A percentile compares a stretch with the other conserved stretches of the same genome.
These are phyloP conservation scores for Toxotes lorentzi DNA, from an alignment of 2,797 vertebrate genomes.

Conservation along the genomic window DNA sequence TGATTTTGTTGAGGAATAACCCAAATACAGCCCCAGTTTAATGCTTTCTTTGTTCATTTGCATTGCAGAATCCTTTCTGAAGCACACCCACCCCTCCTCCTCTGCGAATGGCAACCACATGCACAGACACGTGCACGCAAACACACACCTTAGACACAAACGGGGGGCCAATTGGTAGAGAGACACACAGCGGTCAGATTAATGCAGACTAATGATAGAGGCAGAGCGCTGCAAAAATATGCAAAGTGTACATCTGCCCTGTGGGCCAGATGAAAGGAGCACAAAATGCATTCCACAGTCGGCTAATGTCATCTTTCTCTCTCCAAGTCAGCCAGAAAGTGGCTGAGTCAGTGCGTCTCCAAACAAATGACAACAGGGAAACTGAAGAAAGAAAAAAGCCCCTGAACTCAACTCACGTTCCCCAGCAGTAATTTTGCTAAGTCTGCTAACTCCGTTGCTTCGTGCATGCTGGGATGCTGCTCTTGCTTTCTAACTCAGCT, in stretches of 20 bases:
- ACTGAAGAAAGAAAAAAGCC: slow-evolving; percentile 11
- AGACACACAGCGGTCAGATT: slow-evolving; percentile 47
- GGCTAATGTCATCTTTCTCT: slow-evolving; percentile 9
- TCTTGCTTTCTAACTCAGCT: not conserved
- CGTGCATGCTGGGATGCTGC: not conserved
- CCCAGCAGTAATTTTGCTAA: not conserved
- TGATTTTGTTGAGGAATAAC: slow-evolving; percentile 32
- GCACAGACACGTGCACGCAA: not conserved
- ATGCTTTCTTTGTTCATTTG: slow-evolving; percentile 56
- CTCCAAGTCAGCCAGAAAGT: slow-evolving; percentile 21
- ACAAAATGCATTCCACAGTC: slow-evolving; percentile 15
- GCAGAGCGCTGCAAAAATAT: slow-evolving; percentile 37
- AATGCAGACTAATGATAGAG: slow-evolving; percentile 56
- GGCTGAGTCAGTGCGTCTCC: slow-evolving; percentile 38
- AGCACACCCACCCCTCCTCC: slow-evolving; percentile 19
- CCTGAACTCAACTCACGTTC: slow-evolving; percentile 23
- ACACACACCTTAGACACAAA: slow-evolving; percentile 28
- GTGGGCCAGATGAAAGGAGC: slow-evolving; percentile 23
- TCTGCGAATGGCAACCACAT: slow-evolving; percentile 8
- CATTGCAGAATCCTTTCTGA: slow-evolving; percentile 48
- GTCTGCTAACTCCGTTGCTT: not conserved
- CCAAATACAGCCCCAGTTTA: slow-evolving; percentile 41
- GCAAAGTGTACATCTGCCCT: slow-evolving; percentile 37
- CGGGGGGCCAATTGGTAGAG: slow-evolving; percentile 10
- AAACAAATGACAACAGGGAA: slow-evolving; percentile 37